A percentile compares a stretch with the other conserved stretches of the same genome.
phyloP scores from a whole-genome alignment of 2,113 vertebrate genomes.

The Forbesichthys papilliferus region DNA sequence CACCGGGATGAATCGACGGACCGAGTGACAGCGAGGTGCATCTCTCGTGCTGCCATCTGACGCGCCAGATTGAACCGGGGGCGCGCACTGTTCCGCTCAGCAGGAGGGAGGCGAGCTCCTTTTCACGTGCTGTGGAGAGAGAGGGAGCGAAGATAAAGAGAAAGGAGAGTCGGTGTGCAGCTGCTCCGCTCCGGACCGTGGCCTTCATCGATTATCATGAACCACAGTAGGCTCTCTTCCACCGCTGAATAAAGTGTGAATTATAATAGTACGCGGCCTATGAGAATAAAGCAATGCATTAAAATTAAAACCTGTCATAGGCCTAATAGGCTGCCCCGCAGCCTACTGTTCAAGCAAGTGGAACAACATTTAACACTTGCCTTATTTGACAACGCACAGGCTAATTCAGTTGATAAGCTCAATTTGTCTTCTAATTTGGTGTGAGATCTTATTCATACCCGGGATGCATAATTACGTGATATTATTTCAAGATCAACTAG shows the following conservation, averaged over 20 bases:
- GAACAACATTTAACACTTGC: constrained; percentile 27
- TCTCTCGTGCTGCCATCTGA: constrained; percentile 74
- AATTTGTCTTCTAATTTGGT: constrained; percentile 16
- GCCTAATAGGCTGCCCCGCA: too few relatives aligned
- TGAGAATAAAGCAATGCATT: too few relatives aligned
- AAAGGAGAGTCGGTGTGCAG: constrained; percentile 51
- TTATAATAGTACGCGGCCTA: too few relatives aligned
- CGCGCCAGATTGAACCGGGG: constrained; percentile 64
- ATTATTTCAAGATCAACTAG: background rate
- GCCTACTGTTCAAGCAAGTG: background rate
- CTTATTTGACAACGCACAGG: constrained; percentile 44
- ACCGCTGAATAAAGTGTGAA: too few relatives aligned
- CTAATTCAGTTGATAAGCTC: constrained; percentile 28
- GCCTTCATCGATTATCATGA: constrained; percentile 36
- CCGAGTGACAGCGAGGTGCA: constrained; percentile 64
- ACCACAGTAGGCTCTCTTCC: background rate
- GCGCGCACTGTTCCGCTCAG: constrained; percentile 68
- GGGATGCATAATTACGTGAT: too few relatives aligned
- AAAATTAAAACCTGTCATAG: too few relatives aligned
- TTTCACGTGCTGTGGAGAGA: constrained; percentile 62
- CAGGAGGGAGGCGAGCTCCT: constrained; percentile 69
- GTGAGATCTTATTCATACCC: background rate
- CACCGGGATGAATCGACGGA: constrained; percentile 62
- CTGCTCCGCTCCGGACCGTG: constrained; percentile 51
- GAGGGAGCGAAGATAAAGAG: constrained; percentile 47